These are phyloP conservation scores for Ochlodes sylvanus DNA, from an alignment of 2,888 invertebrate species.

Conservation along the genomic window DNA sequence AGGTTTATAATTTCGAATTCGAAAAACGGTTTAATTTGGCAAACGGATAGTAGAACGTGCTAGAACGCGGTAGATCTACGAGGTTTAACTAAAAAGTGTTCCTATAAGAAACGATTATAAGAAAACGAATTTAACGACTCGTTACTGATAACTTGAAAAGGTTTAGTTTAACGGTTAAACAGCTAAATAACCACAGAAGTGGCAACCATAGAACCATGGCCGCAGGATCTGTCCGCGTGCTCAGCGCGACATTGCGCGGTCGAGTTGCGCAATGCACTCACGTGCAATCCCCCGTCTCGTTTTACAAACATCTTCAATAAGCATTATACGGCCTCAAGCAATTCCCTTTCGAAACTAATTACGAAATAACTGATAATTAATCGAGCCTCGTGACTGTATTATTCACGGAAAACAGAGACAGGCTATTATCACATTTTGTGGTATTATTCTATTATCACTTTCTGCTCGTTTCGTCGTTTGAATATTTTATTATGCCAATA, in stretches of 20 bases:
- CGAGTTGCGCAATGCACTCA: slow-evolving; percentile 65
- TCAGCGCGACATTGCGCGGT: slow-evolving; percentile 62
- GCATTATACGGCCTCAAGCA: slow-evolving; percentile 13
- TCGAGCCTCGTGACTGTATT: background rate
- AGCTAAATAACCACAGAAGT: background rate
- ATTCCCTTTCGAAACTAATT: slow-evolving; percentile 16
- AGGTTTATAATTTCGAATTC: too few species aligned
- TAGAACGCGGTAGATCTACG: too few species aligned
- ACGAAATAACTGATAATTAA: slow-evolving; percentile 11
- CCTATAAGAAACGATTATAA: too few species aligned
- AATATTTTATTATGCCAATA: too few species aligned
- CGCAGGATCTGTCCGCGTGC: slow-evolving; percentile 48
- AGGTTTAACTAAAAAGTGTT: too few species aligned
- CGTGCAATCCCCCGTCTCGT: slow-evolving; percentile 51
- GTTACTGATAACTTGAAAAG: too few species aligned
- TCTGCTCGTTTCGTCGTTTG: background rate
- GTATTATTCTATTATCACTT: background rate
- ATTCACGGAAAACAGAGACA: too few species aligned
- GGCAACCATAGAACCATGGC: slow-evolving; percentile 16
- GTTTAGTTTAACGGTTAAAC: too few species aligned
- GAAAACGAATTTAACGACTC: too few species aligned
- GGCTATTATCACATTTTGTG: background rate
- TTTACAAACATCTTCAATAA: slow-evolving; percentile 34
- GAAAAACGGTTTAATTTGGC: too few species aligned
- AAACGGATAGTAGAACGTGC: too few species aligned